Conservation (phyloP, 2,888 invertebrate genomes). For the Lasioglossum oenotherae region DNA sequence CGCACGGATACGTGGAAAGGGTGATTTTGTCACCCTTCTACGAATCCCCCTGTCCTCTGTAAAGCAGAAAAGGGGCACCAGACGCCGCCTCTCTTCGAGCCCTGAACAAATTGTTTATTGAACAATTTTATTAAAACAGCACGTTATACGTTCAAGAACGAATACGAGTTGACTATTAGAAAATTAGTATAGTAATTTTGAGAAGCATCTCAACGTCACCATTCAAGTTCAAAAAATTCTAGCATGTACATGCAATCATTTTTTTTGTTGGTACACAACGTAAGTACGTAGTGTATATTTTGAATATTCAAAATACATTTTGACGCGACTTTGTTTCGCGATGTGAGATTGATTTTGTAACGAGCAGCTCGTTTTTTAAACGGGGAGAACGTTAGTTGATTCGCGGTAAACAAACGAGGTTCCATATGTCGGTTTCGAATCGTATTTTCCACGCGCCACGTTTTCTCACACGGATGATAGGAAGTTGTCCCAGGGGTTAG, state of each 20-base stretch:
- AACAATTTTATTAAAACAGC: background rate
- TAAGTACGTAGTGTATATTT: too few relatives aligned
- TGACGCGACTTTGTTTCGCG: background rate
- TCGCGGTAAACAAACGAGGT: conserved; percentile 30
- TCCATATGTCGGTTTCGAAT: conserved; percentile 80
- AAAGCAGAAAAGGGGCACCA: conserved; percentile 4
- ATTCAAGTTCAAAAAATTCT: too few relatives aligned
- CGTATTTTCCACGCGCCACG: conserved; percentile 74
- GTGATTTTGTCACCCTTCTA: conserved; percentile 52
- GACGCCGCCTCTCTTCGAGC: background rate
- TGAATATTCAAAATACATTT: background rate
- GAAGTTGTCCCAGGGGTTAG: conserved; percentile 68
- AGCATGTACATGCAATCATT: too few relatives aligned
- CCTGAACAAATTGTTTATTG: background rate
- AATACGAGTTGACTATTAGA: background rate
- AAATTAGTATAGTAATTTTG: too few relatives aligned
- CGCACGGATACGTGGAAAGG: conserved; percentile 58
- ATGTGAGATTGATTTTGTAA: too few relatives aligned
- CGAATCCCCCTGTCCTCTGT: conserved; percentile 8
- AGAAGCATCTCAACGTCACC: too few relatives aligned
- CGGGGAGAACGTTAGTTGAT: conserved; percentile 1
- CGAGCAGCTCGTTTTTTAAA: background rate
- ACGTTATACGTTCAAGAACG: background rate
- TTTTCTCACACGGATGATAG: conserved; percentile 60
- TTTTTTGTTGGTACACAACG: background rate